These are phyloP conservation scores for Taxidea taxus DNA, from an alignment of 2,113 vertebrate genomes.

Conservation along the genomic window DNA sequence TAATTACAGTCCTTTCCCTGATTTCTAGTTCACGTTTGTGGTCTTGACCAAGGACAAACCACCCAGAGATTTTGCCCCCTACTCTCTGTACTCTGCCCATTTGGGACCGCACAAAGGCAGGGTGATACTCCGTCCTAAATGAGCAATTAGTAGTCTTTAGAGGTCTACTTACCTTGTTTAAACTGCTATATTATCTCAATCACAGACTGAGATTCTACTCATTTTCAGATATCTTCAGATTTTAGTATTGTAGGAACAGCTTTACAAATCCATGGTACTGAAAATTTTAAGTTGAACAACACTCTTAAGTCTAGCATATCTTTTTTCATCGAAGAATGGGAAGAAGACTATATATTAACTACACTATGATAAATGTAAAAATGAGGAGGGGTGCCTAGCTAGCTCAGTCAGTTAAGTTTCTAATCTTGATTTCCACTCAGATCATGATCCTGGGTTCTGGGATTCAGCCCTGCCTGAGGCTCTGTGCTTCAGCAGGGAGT, in stretches of 20 bases:
- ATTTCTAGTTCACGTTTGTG: not conserved
- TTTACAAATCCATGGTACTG: not conserved
- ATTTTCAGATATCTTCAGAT: not conserved
- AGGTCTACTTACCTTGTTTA: not conserved
- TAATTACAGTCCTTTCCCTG: not conserved
- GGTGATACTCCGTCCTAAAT: not conserved
- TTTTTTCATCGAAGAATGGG: not conserved
- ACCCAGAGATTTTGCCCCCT: not conserved
- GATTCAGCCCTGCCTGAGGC: too few species aligned
- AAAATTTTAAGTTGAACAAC: not conserved
- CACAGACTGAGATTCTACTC: not conserved
- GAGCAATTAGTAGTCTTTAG: not conserved
- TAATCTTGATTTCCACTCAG: not conserved
- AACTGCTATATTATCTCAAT: not conserved
- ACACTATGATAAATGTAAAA: not conserved
- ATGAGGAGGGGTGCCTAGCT: not conserved
- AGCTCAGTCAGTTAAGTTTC: not conserved
- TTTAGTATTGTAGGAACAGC: not conserved
- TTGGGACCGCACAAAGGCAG: not conserved
- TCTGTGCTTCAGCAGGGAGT: not conserved
- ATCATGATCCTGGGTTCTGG: not conserved
- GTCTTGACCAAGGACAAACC: fast-evolving
- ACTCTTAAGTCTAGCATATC: not conserved
- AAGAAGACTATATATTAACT: not conserved
- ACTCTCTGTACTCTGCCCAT: not conserved